Evolutionary conservation across 2,888 invertebrate species (phyloP).

Genomic region (Orgyia antiqua): DNA sequence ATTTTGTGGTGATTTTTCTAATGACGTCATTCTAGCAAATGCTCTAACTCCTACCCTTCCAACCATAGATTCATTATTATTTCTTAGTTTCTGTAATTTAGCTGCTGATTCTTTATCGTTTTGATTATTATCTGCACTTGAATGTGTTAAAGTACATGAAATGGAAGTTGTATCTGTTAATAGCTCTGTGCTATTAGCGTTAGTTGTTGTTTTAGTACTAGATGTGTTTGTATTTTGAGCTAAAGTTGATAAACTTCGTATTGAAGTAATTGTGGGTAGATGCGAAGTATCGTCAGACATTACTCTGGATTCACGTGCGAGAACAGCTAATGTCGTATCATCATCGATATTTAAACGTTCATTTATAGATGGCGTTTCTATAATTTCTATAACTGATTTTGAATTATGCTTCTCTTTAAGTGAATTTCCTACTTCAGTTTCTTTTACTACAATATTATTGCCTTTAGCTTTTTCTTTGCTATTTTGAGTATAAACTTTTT

Average conservation of each 20-base stretch:
- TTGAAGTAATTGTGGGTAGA: constrained; percentile 55
- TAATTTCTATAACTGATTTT: constrained; percentile 10
- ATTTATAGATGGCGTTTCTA: constrained; percentile 31
- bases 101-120: constrained; percentile 47
- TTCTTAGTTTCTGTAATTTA: constrained; percentile 44
- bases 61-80: constrained; percentile 38
- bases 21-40: constrained; percentile 64
- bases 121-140: constrained; percentile 41
- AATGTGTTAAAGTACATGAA: constrained; percentile 49
- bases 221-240: constrained; percentile 20
- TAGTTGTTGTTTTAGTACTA: constrained; percentile 18
- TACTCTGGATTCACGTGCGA: constrained; percentile 38
- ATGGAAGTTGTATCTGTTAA: constrained; percentile 37
- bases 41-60: constrained; percentile 63
- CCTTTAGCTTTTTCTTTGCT: constrained; percentile 27
- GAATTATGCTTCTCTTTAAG: constrained; percentile 17
- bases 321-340: constrained; percentile 43
- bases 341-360: constrained; percentile 46
- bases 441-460: no score
- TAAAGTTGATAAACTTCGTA: constrained; percentile 47
- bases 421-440: constrained; percentile 16
- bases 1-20: constrained; percentile 16
- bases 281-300: constrained; percentile 21
- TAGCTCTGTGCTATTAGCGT: constrained; percentile 31
- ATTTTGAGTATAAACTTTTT: constrained; percentile 22